phyloP scores from a whole-genome alignment of 2,113 vertebrate genomes.

The Dicaeum eximium region DNA sequence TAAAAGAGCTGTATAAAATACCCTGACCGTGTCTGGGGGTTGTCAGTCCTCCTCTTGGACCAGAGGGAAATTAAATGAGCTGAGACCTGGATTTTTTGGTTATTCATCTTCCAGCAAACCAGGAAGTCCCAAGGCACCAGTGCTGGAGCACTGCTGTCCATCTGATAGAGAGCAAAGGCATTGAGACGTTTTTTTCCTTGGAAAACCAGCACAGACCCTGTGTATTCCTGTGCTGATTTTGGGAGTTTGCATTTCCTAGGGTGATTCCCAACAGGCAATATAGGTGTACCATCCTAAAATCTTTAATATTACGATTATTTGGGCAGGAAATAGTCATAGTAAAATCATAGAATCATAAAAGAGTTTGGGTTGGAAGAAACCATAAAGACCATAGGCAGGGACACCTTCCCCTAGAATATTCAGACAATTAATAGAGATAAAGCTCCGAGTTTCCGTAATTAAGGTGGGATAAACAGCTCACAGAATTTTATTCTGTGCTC shows the following conservation, averaged over 20 bases:
- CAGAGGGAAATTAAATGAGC: neutral
- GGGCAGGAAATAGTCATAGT: neutral
- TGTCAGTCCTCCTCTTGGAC: neutral
- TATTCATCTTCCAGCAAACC: neutral
- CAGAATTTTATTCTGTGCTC: neutral
- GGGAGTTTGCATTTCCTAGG: neutral
- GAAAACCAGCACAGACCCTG: neutral
- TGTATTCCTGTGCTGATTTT: neutral
- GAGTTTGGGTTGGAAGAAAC: neutral
- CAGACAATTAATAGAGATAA: too few species aligned
- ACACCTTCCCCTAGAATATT: neutral
- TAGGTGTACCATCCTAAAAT: neutral
- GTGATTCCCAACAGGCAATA: rapidly evolving
- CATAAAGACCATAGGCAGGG: neutral
- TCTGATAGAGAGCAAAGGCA: neutral
- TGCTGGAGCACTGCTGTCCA: neutral
- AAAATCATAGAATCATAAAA: neutral
- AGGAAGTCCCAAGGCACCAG: neutral
- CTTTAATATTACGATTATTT: neutral
- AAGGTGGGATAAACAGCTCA: neutral
- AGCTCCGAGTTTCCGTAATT: neutral
- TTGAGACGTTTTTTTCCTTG: neutral
- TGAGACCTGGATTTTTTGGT: neutral
- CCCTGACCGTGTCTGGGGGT: neutral
- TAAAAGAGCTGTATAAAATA: neutral